Percentiles rank a stretch among this genome's conserved stretches.
Evolutionary conservation across 37 sponge, comb jelly and placozoan genomes (phyloP).

Genomic region (Mnemiopsis leidyi): DNA sequence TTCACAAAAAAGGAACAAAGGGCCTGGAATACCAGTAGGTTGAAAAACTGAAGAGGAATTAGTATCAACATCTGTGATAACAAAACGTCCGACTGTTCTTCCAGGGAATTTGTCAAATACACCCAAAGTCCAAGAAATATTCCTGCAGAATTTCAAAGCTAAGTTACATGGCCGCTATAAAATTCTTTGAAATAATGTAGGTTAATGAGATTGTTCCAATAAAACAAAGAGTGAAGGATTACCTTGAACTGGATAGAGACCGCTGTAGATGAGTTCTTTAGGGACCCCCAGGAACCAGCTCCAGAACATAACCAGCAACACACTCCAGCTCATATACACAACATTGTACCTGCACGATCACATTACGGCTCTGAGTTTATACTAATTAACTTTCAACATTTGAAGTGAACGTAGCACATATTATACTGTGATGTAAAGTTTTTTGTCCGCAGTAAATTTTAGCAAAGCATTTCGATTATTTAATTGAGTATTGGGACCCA

Average conservation of each 20-base stretch:
- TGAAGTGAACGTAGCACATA: too few relatives aligned
- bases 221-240: background rate
- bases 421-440: too few relatives aligned
- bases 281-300: background rate
- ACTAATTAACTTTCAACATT: too few relatives aligned
- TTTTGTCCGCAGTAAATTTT: too few relatives aligned
- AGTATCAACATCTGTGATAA: background rate
- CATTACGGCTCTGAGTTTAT: too few relatives aligned
- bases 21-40: slow-evolving; percentile 47
- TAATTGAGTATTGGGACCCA: too few relatives aligned
- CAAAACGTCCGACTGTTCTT: background rate
- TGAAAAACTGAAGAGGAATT: slow-evolving; percentile 45
- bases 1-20: slow-evolving; percentile 59
- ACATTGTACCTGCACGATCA: background rate
- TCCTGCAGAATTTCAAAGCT: background rate
- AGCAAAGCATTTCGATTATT: too few relatives aligned
- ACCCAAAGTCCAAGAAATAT: slow-evolving; percentile 31
- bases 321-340: slow-evolving; percentile 46
- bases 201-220: background rate
- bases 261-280: slow-evolving; percentile 30
- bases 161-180: too few relatives aligned
- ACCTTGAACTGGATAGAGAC: slow-evolving; percentile 47
- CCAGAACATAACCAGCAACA: slow-evolving; percentile 17
- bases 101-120: background rate
- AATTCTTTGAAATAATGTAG: too few relatives aligned